A percentile compares a stretch with the other conserved stretches of the same genome.
Conservation (phyloP, 2,797 vertebrate species). For the Neosilurus mollespiculum region DNA sequence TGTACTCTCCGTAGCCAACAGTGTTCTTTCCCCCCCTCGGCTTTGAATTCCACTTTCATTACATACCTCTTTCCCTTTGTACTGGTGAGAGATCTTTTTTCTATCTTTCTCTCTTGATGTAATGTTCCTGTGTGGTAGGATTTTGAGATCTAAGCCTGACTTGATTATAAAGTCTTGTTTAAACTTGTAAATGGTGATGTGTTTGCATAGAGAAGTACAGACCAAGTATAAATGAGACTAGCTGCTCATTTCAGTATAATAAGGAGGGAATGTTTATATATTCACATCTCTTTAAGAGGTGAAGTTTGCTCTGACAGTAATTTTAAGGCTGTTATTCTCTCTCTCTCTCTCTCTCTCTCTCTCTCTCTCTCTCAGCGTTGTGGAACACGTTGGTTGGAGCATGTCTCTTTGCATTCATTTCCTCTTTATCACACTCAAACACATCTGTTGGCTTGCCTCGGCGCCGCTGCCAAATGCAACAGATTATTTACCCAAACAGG, state of each 20-base stretch:
- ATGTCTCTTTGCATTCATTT: constrained; percentile 49
- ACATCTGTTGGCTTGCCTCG: constrained; percentile 69
- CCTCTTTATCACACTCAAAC: constrained; percentile 75
- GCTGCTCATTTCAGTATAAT: constrained; percentile 16
- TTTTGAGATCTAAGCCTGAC: not conserved
- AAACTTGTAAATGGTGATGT: not conserved
- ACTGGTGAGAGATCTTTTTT: not conserved
- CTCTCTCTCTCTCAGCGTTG: constrained; percentile 29
- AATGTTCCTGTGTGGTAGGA: not conserved
- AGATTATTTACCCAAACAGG: constrained; percentile 55
- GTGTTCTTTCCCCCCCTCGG: not conserved
- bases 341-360: constrained; percentile 12
- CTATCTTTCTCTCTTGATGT: not conserved
- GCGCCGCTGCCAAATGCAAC: constrained; percentile 54
- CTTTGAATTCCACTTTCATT: constrained; percentile 1
- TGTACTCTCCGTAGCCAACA: constrained; percentile 55
- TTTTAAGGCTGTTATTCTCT: constrained; percentile 34
- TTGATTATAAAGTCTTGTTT: constrained; percentile 25
- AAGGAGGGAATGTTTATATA: constrained; percentile 22
- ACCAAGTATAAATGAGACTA: not conserved
- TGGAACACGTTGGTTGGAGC: constrained; percentile 27
- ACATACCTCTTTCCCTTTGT: not conserved
- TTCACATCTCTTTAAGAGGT: constrained; percentile 34
- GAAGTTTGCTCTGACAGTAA: constrained; percentile 41
- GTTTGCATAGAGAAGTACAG: constrained; percentile 12